These are phyloP conservation scores for Vultur gryphus DNA, from an alignment of 2,797 vertebrate species.

Conservation along the genomic window DNA sequence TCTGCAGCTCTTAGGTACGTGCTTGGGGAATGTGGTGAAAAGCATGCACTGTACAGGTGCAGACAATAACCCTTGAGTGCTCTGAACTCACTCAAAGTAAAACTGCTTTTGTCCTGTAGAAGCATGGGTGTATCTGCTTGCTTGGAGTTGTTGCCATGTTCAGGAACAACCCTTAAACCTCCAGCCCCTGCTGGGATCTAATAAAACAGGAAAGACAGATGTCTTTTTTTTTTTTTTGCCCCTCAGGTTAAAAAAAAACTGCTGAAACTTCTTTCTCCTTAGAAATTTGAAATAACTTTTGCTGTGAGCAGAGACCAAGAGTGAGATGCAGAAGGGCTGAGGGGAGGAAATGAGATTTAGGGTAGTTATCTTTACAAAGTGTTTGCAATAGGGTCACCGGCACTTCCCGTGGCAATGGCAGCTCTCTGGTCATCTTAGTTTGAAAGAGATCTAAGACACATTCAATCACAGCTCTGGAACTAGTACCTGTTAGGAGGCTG, in stretches of 20 bases:
- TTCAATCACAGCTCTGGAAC: not conserved
- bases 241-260: not conserved
- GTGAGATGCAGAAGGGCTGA: not conserved
- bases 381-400: not conserved
- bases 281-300: not conserved
- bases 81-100: constrained; percentile 18
- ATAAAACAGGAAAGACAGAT: not conserved
- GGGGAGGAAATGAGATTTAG: not conserved
- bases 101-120: constrained; percentile 13
- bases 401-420: not conserved
- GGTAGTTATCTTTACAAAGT: not conserved
- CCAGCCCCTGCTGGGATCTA: not conserved
- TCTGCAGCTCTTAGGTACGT: not conserved
- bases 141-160: not conserved
- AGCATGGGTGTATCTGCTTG: not conserved
- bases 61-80: not conserved
- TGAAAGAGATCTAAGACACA: not conserved
- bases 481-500: constrained; percentile 87
- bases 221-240: too few species aligned
- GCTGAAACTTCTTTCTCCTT: not conserved
- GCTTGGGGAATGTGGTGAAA: not conserved
- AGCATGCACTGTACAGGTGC: not conserved
- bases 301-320: not conserved
- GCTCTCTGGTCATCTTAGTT: not conserved
- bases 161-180: not conserved